These are phyloP conservation scores for Orthosia incerta DNA, from an alignment of 2,888 invertebrate species.

Conservation along the genomic window DNA sequence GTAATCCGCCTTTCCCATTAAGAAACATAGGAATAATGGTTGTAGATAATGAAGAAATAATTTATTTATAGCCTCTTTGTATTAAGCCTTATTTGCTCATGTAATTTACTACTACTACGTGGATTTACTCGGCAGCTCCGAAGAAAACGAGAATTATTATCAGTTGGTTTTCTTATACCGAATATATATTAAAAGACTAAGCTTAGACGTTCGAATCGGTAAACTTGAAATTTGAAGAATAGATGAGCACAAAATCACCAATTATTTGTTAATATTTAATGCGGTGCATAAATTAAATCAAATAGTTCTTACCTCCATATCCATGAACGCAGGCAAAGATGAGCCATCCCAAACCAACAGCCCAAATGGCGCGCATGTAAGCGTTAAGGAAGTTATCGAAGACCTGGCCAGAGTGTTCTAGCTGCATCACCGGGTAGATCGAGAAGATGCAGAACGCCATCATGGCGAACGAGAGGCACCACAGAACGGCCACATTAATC, in stretches of 20 bases:
- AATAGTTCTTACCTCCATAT: constrained; percentile 82
- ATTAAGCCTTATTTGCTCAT: constrained; percentile 12
- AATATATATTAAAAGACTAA: background rate
- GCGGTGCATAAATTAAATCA: background rate
- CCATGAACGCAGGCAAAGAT: constrained; percentile 86
- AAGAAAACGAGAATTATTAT: background rate
- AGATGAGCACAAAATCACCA: background rate
- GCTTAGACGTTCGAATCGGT: background rate
- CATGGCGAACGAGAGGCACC: constrained; percentile 71
- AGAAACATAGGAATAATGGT: constrained; percentile 12
- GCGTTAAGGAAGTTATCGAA: constrained; percentile 80
- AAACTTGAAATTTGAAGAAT: background rate
- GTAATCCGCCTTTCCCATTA: constrained; percentile 26
- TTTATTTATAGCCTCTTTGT: constrained; percentile 28
- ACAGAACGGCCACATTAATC: constrained; percentile 70
- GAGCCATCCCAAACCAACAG: constrained; percentile 82
- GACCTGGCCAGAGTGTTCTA: constrained; percentile 66
- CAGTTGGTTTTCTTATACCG: background rate
- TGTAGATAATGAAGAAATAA: constrained; percentile 50
- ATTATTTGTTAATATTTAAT: too few species aligned
- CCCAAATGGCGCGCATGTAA: constrained; percentile 84
- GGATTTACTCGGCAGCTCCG: background rate
- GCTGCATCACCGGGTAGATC: constrained; percentile 77
- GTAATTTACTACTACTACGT: background rate
- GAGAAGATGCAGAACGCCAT: constrained; percentile 78